A percentile compares a stretch with the other conserved stretches of the same genome.
phyloP scores from a whole-genome alignment of 2,113 vertebrate species.

The Pseudorectes ferrugineus region DNA sequence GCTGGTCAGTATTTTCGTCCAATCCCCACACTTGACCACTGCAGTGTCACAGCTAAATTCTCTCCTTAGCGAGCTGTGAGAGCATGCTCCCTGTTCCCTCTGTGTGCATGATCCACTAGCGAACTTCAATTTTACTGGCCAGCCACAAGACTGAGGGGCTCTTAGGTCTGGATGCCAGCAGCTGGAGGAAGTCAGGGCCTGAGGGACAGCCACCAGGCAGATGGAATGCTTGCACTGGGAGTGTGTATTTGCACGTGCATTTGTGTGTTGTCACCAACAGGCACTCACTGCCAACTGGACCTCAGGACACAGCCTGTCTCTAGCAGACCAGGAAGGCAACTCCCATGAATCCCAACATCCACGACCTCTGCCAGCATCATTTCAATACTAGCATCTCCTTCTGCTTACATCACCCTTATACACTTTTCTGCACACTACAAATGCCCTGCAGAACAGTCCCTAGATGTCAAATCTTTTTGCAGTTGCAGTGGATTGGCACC shows the following conservation, averaged over 20 bases:
- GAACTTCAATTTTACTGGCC: neutral
- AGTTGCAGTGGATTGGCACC: neutral
- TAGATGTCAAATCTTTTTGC: neutral
- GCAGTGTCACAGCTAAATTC: neutral
- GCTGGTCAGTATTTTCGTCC: neutral
- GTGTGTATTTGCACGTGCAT: neutral
- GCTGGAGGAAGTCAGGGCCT: neutral
- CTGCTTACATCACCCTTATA: neutral
- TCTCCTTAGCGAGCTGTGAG: neutral
- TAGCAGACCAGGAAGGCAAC: neutral
- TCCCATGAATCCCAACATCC: neutral
- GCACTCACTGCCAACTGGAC: neutral
- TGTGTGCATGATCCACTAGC: neutral
- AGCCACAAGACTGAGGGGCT: neutral
- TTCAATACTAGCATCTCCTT: neutral
- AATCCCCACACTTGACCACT: neutral
- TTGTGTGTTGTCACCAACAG: neutral
- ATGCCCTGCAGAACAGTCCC: neutral
- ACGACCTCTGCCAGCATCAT: neutral
- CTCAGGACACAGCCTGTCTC: neutral
- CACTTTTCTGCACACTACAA: neutral
- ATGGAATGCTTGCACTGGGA: neutral
- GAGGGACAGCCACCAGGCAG: neutral
- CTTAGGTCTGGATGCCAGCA: neutral
- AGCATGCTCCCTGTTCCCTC: neutral